Evolutionary conservation across 1,140 invertebrate species (phyloP), one percentile per base, ranked within the genome.

Genomic region (Bradynema listronoti): DNA sequence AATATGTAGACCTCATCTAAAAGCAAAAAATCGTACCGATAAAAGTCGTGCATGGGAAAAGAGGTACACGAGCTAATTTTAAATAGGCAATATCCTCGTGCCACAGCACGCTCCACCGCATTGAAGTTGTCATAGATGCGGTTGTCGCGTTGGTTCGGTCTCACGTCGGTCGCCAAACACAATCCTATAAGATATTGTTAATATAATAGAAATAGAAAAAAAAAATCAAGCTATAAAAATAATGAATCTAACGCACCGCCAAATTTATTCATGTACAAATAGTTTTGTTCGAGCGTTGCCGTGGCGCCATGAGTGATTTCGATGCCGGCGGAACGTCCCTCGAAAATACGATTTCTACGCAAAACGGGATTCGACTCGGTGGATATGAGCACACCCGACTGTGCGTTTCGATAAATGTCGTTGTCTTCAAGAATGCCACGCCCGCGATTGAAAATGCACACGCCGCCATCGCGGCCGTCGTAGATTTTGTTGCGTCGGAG

Each of bases 21-120:
- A 2, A 14, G 11, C 36, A 36, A 36, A 27, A 29, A 43, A 32
- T 39, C 19, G 11, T 69, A 83, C 83, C 90, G 87, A 81, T 94
- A 98, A 79, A 97, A 98, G 80, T 97, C 92, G 81, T 97, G 93
- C 93, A 98, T 98, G 33, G 93, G 93, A 82, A 98, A 98, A 66
- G 91, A 94, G 36, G 93, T 98, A 80, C 96, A 96, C 68, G 90
- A 93, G 47, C 91, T 95, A 73, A 98, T 97, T 84, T 97, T 97
- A 82, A 96, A 98, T 65, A 98, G 84, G 83, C 93, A 98, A 81
- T 96, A 91, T 30, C 93, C 93, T 77, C 88, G 89, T 27, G 86
- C 85, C 3, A 98, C 91, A 34, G 93, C 93, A 79, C 93, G 92
- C 73, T 95, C 91, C 7, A 98, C 91, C 36, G 91, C 92, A 80